phyloP scores from a whole-genome alignment of 2,113 vertebrate species.

The Pterophyllum scalare region DNA sequence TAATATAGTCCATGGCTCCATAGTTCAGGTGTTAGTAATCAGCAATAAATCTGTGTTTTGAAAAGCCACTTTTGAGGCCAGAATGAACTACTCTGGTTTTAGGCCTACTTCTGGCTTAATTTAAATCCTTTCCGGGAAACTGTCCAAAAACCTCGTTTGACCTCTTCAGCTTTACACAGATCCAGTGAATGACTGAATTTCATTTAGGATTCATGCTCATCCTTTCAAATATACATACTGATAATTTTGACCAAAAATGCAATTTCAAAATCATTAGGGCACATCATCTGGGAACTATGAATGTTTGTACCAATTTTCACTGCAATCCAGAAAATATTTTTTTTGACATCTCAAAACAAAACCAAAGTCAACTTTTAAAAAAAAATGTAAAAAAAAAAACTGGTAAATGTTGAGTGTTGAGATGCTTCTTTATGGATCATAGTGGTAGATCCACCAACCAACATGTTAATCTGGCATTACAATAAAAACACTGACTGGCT shows the following conservation, averaged over 20 bases:
- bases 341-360: neutral
- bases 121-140: no score
- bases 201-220: neutral
- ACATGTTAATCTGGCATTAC: neutral
- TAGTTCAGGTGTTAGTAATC: no score
- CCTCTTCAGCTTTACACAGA: no score
- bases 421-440: neutral
- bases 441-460: neutral
- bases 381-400: no score
- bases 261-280: neutral
- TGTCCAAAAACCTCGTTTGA: no score
- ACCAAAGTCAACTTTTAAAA: no score
- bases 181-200: no score
- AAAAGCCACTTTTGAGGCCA: no score
- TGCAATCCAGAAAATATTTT: accelerated
- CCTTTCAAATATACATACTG: neutral
- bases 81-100: no score
- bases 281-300: neutral
- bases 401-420: neutral
- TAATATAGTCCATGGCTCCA: no score
- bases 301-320: neutral
- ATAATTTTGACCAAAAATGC: neutral
- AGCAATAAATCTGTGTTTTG: no score
- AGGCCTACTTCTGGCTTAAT: no score
- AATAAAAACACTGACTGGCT: neutral